Evolutionary conservation across 2,888 invertebrate species (phyloP).

Genomic region (Orgyia antiqua): DNA sequence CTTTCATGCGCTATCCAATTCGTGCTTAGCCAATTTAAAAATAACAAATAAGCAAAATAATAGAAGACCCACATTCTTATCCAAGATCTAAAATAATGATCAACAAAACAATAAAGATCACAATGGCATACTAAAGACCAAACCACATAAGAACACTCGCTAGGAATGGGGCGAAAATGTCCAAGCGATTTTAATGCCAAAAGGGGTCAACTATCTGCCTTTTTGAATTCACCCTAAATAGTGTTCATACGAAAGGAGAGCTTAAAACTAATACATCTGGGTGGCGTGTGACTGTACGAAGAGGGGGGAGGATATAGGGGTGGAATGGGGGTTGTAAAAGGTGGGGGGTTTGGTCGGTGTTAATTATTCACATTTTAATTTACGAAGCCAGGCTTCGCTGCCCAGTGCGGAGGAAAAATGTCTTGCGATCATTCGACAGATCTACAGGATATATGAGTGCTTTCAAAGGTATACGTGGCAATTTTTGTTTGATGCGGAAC

Average conservation of each 20-base stretch:
- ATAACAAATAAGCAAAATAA: too few species aligned
- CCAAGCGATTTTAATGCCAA: slow-evolving; percentile 49
- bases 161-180: slow-evolving; percentile 28
- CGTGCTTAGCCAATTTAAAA: too few species aligned
- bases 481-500: too few species aligned
- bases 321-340: slow-evolving; percentile 26
- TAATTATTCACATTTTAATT: slow-evolving; percentile 78
- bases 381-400: slow-evolving; percentile 59
- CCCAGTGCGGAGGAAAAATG: slow-evolving; percentile 64
- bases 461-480: too few species aligned
- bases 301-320: slow-evolving; percentile 22
- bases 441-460: slow-evolving; percentile 29
- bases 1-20: too few species aligned
- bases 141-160: slow-evolving; percentile 22
- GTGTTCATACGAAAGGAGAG: slow-evolving; percentile 61
- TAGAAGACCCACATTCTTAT: too few species aligned
- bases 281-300: slow-evolving; percentile 42
- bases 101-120: slow-evolving; percentile 20
- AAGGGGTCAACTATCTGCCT: slow-evolving; percentile 54
- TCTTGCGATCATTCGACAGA: slow-evolving; percentile 69
- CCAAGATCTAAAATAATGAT: slow-evolving; percentile 11
- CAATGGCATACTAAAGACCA: slow-evolving; percentile 21
- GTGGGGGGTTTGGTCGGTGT: slow-evolving; percentile 47
- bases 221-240: slow-evolving; percentile 55
- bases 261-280: slow-evolving; percentile 76